phyloP scores from a whole-genome alignment of 2,113 vertebrate species.

The Pungitius pungitius region DNA sequence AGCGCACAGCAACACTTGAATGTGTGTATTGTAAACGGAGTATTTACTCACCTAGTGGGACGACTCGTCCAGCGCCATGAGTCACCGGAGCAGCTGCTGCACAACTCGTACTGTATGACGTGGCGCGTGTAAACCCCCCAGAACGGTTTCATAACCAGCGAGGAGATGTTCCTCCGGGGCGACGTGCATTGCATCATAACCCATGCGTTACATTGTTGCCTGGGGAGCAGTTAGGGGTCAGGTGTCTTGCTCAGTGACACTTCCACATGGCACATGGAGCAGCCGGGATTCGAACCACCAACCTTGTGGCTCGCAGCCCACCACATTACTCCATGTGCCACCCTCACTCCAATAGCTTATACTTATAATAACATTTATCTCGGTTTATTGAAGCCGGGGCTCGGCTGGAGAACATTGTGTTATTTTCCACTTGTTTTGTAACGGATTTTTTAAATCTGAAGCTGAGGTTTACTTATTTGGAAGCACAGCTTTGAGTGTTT shows the following conservation, averaged over 20 bases:
- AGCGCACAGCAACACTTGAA: slow-evolving; percentile 41
- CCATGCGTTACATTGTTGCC: too few relatives aligned
- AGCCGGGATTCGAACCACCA: too few relatives aligned
- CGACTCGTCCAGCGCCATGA: slow-evolving; percentile 57
- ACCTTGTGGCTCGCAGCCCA: too few relatives aligned
- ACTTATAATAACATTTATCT: slow-evolving; percentile 16
- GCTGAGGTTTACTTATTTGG: not conserved
- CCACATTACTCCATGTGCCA: too few relatives aligned
- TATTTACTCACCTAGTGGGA: slow-evolving; percentile 37
- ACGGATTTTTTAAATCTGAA: not conserved
- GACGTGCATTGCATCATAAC: too few relatives aligned
- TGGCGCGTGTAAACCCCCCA: slow-evolving; percentile 53
- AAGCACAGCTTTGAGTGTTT: not conserved
- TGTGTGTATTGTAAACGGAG: slow-evolving; percentile 35
- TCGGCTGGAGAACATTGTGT: not conserved
- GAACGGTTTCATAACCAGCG: slow-evolving; percentile 37
- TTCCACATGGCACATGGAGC: too few relatives aligned
- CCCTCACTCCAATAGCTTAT: too few relatives aligned
- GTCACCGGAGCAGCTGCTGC: slow-evolving; percentile 67
- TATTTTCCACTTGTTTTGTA: not conserved
- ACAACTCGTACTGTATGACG: slow-evolving; percentile 56
- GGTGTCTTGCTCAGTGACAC: too few relatives aligned
- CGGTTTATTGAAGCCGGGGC: slow-evolving; percentile 4
- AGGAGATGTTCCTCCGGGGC: not conserved
- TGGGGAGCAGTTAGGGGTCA: too few relatives aligned